Evolutionary conservation across 2,888 invertebrate genomes (phyloP).

Genomic region (Chouioia cunea): DNA sequence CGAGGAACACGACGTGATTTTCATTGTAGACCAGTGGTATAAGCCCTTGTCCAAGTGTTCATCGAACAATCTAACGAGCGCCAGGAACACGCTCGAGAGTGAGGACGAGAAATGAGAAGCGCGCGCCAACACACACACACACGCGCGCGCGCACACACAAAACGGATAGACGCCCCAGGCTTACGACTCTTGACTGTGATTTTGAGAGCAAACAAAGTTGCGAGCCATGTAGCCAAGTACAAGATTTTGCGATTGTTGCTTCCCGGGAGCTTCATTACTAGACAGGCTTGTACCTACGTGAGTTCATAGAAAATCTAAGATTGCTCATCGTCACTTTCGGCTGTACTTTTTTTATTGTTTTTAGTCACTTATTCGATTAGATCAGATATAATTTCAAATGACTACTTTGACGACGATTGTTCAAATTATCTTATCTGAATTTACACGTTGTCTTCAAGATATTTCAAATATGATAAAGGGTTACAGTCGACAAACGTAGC

Average conservation of each 20-base stretch:
- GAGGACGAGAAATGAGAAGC: neutral
- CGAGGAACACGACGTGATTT: constrained; percentile 10
- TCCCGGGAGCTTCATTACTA: neutral
- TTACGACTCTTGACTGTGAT: neutral
- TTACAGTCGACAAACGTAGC: too few species aligned
- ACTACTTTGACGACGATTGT: too few species aligned
- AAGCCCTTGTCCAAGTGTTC: neutral
- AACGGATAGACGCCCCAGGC: constrained; percentile 1
- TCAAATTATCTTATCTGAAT: too few species aligned
- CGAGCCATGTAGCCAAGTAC: neutral
- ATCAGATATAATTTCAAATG: too few species aligned
- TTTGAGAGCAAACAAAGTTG: neutral
- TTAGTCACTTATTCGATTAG: too few species aligned
- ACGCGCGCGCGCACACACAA: constrained; percentile 4
- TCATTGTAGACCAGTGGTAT: neutral
- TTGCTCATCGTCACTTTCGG: too few species aligned
- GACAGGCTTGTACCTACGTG: neutral
- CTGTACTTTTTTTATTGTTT: too few species aligned
- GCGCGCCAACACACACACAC: neutral
- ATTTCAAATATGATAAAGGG: too few species aligned
- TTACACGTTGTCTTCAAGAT: too few species aligned
- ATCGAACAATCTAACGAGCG: constrained; percentile 2
- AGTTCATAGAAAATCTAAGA: too few species aligned
- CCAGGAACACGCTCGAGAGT: constrained; percentile 11
- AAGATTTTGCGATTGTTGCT: neutral